Percentiles rank a stretch among this genome's conserved stretches.
Evolutionary conservation across 2,113 vertebrate genomes (phyloP).

Genomic region (Psephotus haematonotus): DNA sequence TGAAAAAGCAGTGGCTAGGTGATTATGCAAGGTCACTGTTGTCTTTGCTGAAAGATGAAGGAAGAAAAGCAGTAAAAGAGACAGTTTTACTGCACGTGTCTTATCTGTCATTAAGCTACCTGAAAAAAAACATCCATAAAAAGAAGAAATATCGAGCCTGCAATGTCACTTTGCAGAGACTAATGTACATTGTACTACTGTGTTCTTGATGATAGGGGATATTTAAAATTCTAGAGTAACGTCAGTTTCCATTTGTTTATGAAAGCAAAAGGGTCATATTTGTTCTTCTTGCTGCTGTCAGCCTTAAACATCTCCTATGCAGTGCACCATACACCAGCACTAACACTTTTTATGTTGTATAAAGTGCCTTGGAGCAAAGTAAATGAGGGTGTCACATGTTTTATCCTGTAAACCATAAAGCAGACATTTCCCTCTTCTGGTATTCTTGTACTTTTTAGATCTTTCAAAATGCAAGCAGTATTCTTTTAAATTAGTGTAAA

Average conservation of each 20-base stretch:
- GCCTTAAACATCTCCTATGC: background rate
- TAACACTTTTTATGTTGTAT: background rate
- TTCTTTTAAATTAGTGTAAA: background rate
- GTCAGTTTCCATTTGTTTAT: background rate
- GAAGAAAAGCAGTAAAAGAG: background rate
- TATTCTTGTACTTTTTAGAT: background rate
- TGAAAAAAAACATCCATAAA: background rate
- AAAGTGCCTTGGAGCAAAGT: background rate
- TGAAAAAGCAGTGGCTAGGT: background rate
- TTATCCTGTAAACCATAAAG: background rate
- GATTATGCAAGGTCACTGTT: background rate
- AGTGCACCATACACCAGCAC: fast-evolving
- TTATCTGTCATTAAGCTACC: background rate
- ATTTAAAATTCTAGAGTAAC: background rate
- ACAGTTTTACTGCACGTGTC: background rate
- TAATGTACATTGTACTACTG: background rate
- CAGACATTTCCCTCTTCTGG: background rate
- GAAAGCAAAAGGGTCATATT: background rate
- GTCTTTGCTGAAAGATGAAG: background rate
- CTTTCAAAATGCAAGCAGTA: background rate
- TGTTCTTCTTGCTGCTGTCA: background rate
- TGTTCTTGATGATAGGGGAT: background rate
- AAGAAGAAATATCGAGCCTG: background rate
- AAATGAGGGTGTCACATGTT: background rate
- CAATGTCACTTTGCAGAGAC: background rate